phyloP scores from a whole-genome alignment of 2,888 invertebrate genomes.

The Eilema depressum region DNA sequence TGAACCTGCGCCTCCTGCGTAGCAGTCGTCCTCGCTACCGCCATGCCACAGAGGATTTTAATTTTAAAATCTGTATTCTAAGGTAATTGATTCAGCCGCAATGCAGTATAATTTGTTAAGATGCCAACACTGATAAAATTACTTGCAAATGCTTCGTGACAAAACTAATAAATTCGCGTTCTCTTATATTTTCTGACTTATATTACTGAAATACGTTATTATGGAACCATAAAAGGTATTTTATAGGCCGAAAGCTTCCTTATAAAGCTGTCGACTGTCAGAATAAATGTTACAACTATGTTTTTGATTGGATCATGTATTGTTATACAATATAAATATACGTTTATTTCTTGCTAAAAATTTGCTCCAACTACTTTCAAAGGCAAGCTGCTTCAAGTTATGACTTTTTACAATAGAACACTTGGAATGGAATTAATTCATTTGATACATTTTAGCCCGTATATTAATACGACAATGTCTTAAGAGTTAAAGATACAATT shows the following conservation, averaged over 20 bases:
- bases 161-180: conserved; percentile 53
- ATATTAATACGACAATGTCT: too few relatives aligned
- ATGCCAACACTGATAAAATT: conserved; percentile 41
- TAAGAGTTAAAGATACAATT: too few relatives aligned
- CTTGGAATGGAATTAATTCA: background rate
- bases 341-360: background rate
- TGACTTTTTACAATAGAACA: background rate
- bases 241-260: conserved; percentile 41
- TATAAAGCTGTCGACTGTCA: conserved; percentile 23
- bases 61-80: background rate
- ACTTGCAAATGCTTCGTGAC: conserved; percentile 53
- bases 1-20: too few relatives aligned
- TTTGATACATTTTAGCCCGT: too few relatives aligned
- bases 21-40: too few relatives aligned
- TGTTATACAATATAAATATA: conserved; percentile 3
- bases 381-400: background rate
- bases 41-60: too few relatives aligned
- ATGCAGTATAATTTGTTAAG: conserved; percentile 55
- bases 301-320: conserved; percentile 7
- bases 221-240: conserved; percentile 41
- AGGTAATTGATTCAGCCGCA: conserved; percentile 44
- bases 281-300: conserved; percentile 23
- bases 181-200: conserved; percentile 44
- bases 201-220: conserved; percentile 39
- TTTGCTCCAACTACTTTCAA: background rate